A percentile compares a stretch with the other conserved stretches of the same genome.
Evolutionary conservation across 2,797 vertebrate species (phyloP).

Genomic region (Hafferia zeledoni): DNA sequence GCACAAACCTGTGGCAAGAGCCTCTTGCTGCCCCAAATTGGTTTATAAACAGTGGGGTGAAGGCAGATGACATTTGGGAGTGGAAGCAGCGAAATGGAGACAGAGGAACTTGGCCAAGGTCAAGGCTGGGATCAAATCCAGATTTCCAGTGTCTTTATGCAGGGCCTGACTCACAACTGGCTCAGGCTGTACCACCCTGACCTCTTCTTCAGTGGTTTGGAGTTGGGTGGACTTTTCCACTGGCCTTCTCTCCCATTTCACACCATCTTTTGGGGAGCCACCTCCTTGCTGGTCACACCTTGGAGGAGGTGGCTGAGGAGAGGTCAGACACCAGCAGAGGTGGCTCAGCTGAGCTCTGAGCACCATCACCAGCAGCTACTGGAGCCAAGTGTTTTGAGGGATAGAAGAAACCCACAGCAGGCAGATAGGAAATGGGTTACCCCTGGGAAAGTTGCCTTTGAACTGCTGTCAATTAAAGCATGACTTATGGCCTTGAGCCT

Average conservation of each 20-base stretch:
- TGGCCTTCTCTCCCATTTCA: rapidly evolving
- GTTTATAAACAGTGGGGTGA: not conserved
- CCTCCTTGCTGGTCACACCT: rapidly evolving
- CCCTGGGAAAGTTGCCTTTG: conserved; percentile 39
- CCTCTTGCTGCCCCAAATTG: not conserved
- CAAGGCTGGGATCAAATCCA: not conserved
- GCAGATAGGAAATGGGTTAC: not conserved
- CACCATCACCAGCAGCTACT: not conserved
- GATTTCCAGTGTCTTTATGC: not conserved
- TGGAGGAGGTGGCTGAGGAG: not conserved
- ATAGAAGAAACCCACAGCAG: not conserved
- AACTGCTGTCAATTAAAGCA: conserved; percentile 46
- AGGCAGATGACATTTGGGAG: not conserved
- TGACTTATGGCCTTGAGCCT: not conserved
- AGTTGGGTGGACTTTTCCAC: not conserved
- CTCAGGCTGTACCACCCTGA: not conserved
- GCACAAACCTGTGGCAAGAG: not conserved
- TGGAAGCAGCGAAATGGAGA: not conserved
- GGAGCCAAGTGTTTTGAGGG: not conserved
- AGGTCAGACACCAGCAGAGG: not conserved
- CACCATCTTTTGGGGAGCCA: not conserved
- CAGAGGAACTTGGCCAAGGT: not conserved
- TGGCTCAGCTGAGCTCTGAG: rapidly evolving
- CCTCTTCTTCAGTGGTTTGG: not conserved
- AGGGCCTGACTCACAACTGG: not conserved